A percentile compares a stretch with the other conserved stretches of the same genome.
Evolutionary conservation across 1,140 invertebrate species (phyloP).

Genomic region (Ceratoteleas bidentatus): DNA sequence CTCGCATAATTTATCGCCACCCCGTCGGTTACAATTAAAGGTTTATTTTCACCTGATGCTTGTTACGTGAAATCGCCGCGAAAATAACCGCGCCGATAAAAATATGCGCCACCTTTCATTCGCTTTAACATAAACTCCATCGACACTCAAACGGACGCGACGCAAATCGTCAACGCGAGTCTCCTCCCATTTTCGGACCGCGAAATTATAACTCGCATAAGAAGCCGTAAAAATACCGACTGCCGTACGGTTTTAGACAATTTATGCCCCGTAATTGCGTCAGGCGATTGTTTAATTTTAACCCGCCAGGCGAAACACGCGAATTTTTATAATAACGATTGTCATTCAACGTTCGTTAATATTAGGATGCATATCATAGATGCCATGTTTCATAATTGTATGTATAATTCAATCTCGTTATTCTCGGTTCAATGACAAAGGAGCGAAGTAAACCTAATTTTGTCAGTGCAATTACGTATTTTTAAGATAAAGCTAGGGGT

Average conservation of each 20-base stretch:
- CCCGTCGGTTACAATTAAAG: slow-evolving; percentile 31
- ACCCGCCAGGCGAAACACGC: slow-evolving; percentile 22
- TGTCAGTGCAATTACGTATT: background rate
- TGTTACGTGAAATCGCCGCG: slow-evolving; percentile 8
- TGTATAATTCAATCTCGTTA: slow-evolving; percentile 20
- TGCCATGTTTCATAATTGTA: slow-evolving; percentile 3
- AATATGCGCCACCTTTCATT: background rate
- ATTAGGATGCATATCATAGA: slow-evolving; percentile 26
- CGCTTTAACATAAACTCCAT: too few relatives aligned
- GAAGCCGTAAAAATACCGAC: background rate
- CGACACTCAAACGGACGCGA: too few relatives aligned
- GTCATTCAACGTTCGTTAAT: slow-evolving; percentile 38
- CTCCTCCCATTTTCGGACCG: too few relatives aligned
- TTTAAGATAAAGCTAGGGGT: background rate
- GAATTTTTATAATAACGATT: slow-evolving; percentile 39
- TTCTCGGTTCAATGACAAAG: slow-evolving; percentile 16
- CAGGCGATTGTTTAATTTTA: background rate
- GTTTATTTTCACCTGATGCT: slow-evolving; percentile 8
- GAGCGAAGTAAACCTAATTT: background rate
- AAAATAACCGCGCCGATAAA: slow-evolving; percentile 12
- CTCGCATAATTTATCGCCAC: slow-evolving; percentile 1
- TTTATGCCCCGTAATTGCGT: slow-evolving; percentile 15
- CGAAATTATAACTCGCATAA: too few relatives aligned
- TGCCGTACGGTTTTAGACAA: background rate
- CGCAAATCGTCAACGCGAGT: too few relatives aligned